A percentile compares a stretch with the other conserved stretches of the same genome.
Evolutionary conservation across 1,140 invertebrate species (phyloP).

Genomic region (Dinothrombium tinctorium): DNA sequence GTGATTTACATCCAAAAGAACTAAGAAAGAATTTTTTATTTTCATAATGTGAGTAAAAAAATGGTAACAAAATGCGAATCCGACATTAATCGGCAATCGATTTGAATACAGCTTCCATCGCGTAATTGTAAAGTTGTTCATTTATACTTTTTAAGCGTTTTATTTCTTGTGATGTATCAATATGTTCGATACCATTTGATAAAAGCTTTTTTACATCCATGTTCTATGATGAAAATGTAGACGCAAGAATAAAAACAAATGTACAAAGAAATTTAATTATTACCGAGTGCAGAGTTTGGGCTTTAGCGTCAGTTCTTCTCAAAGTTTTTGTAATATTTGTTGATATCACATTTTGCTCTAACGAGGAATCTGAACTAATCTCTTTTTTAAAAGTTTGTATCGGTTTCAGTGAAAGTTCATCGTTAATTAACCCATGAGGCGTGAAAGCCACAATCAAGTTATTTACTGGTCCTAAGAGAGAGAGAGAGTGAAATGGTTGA

Average conservation of each 20-base stretch:
- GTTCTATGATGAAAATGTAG: background rate
- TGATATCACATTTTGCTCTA: conserved; percentile 10
- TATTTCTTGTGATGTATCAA: conserved; percentile 21
- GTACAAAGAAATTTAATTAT: conserved; percentile 15
- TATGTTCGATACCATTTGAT: conserved; percentile 13
- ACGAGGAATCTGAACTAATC: conserved; percentile 15
- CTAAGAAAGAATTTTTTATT: too few relatives aligned
- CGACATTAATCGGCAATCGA: too few relatives aligned
- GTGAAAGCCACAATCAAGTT: conserved; percentile 35
- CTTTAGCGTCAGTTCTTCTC: conserved; percentile 17
- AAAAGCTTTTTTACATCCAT: background rate
- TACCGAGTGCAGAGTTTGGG: conserved; percentile 17
- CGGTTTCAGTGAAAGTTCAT: conserved; percentile 22
- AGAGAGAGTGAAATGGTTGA: background rate
- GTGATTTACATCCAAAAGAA: too few relatives aligned
- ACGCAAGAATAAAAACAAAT: background rate
- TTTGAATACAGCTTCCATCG: conserved; percentile 18
- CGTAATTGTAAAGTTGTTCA: conserved; percentile 24
- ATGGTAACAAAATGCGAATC: too few relatives aligned
- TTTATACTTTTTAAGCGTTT: conserved; percentile 25
- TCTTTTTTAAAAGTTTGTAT: conserved; percentile 15
- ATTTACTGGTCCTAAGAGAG: conserved; percentile 31
- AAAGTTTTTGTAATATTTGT: conserved; percentile 17
- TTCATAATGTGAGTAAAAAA: too few relatives aligned
- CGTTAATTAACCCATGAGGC: conserved; percentile 21